Base-by-base conservation (phyloP, 2,888 invertebrate genomes). In the Orchestes rusci region DNA sequence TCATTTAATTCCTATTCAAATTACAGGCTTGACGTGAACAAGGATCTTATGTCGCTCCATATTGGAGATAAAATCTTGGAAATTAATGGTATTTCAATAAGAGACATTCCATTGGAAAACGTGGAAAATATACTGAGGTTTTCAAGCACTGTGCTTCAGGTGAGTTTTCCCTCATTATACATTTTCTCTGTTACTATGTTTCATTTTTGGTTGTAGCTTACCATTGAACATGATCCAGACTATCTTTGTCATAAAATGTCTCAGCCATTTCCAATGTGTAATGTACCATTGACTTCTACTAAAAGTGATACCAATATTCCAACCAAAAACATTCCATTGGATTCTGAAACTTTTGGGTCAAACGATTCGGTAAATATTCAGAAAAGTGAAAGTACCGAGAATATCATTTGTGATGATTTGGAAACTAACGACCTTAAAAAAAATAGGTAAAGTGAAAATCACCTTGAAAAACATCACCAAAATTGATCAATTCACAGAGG, bases 51-150 rank as follows among this genome's bases (percentile, higher is more conserved):
- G 74, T 82, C 87, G 5, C 72, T 93, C 41, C 91, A 87, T 65
- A 83, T 93, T 56, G 94, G 94, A n/a, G 94, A 94, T 70, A 77
- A 83, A 59, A 90, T 95, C 53, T 72, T 94, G 51, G 94, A 94
- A 73, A 89, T 94, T 36, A 92, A 94, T 72, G 93, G 94, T 2
- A 80, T 87, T 0, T 87, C 91, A 1, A 84, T 92, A 1, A 80
- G 79, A 60, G 84, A 86, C 61, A 80, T 83, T 39, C 82, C 87
- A 1, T 72, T 89, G 35, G 82, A 86, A 50, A 88, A 82, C 55
- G 81, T 86, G 42, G 86, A 89, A 64, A 79, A 80, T 63, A 72
- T 84, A 20, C 75, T 88, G 43, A 73, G 79, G 47, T 79, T 79
- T 58, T 79, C 84, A 0, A 82, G 84, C 57, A 76, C 81, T 43